These are phyloP conservation scores for Diadophis punctatus DNA, from an alignment of 2,113 vertebrate genomes.

Conservation along the genomic window DNA sequence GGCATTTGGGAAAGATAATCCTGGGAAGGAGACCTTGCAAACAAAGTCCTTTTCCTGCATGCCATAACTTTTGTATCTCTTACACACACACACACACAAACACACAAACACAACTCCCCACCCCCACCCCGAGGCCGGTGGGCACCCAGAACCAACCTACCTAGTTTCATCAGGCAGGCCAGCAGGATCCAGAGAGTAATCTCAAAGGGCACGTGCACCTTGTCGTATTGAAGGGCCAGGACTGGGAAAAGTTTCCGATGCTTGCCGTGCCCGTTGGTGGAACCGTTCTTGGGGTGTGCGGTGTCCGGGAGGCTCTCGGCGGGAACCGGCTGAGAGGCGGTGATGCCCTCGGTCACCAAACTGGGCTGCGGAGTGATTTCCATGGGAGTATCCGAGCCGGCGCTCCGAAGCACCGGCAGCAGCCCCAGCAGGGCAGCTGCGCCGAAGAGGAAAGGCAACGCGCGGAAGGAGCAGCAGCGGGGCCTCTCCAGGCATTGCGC, in stretches of 20 bases:
- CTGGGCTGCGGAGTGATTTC: conserved; percentile 41
- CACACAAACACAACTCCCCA: too few species aligned
- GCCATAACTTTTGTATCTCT: not conserved
- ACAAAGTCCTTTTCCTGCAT: not conserved
- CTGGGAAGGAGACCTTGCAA: not conserved
- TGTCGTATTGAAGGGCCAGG: conserved; percentile 75
- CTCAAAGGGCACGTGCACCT: conserved; percentile 82
- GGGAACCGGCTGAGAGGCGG: conserved; percentile 57
- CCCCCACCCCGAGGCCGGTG: not conserved
- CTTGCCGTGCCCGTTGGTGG: conserved; percentile 40
- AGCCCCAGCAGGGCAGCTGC: conserved; percentile 60
- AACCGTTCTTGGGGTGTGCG: conserved; percentile 50
- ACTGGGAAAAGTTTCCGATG: conserved; percentile 84
- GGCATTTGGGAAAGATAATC: not conserved
- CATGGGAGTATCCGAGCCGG: conserved; percentile 55
- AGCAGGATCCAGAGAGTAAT: conserved; percentile 92
- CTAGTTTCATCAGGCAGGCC: conserved; percentile 94
- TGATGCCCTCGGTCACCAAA: conserved; percentile 54
- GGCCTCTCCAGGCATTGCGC: conserved; percentile 23
- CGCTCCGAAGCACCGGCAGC: conserved; percentile 62
- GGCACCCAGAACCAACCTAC: conserved; percentile 68
- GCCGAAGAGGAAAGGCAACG: conserved; percentile 54
- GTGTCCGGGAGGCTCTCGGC: conserved; percentile 48
- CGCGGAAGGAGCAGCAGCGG: conserved; percentile 32
- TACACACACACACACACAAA: not conserved